These are phyloP conservation scores for Leucoraja ocellata DNA, from an alignment of 2,797 vertebrate species.

Conservation along the genomic window DNA sequence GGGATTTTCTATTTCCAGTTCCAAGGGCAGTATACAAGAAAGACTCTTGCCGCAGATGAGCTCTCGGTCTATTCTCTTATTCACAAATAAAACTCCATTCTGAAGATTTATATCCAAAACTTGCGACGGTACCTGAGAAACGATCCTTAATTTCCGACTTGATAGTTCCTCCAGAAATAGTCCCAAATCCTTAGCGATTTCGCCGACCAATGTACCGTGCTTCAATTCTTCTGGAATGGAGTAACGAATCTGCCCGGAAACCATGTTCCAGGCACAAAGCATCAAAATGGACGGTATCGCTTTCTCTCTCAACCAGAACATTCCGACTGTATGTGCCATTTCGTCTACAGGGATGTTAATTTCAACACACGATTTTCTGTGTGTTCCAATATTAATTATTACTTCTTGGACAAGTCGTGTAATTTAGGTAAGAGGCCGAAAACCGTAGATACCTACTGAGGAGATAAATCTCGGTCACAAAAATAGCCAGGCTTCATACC, in stretches of 20 bases:
- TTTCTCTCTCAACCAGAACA: constrained; percentile 1
- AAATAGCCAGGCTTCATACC: background rate
- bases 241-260: constrained; percentile 50
- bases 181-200: constrained; percentile 47
- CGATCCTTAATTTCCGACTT: constrained; percentile 50
- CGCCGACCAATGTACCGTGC: constrained; percentile 46
- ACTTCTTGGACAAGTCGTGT: background rate
- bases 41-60: constrained; percentile 49
- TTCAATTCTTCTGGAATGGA: constrained; percentile 46
- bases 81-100: constrained; percentile 50
- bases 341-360: background rate
- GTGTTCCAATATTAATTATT: background rate
- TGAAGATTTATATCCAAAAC: constrained; percentile 52
- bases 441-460: background rate
- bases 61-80: constrained; percentile 52
- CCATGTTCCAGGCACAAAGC: constrained; percentile 43
- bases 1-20: constrained; percentile 51
- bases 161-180: constrained; percentile 46
- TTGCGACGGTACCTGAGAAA: constrained; percentile 47
- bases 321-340: background rate
- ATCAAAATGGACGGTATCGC: constrained; percentile 45
- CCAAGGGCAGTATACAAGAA: constrained; percentile 51
- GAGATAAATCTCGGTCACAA: background rate
- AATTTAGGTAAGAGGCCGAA: background rate
- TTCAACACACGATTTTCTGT: background rate